Evolutionary conservation across 2,888 invertebrate species (phyloP), one percentile per base, ranked within the genome.

Genomic region (Subacronicta megacephala): DNA sequence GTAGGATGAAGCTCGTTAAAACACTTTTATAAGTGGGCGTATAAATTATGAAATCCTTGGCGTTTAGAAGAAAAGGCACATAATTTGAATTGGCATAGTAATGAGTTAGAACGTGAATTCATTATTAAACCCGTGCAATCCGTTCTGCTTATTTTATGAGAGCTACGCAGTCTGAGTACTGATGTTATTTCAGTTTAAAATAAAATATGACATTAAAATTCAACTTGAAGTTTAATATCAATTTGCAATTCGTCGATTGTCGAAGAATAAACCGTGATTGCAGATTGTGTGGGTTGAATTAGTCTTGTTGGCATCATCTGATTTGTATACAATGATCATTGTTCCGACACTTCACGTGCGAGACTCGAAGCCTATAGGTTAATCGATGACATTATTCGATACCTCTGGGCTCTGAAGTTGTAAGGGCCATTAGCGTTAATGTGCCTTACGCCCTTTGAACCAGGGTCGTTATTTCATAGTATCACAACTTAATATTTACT

Each of bases 241-340:
- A 75, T 77, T 77, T 77, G 62, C 51, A 52, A 63, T 64, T 65
- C 51, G 56, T 55, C 53, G 65, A 66, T 74, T 66, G 71, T 71
- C 62, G 66, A 71, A 77, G 72, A 73, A 78, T 72, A 62, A 66
- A 54, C 55, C 58, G 50, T 65, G 67, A 71, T 75, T 72, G 59
- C 67, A 60, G 63, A 75, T 74, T 62, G 78, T 74, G 81, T 81
- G 76, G 87, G 87, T 72, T 61, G 84, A 84, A 81, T 85, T 75
- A 76, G 77, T 78, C 80, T 80, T 80, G 82, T 81, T 81, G 79
- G 75, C 43, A 82, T 78, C 77, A 75, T 68, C 84, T 89, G 84
- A 92, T 93, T 93, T 93, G 93, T 93, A 93, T 91, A 93, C 93
- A 93, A 93, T 93, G 92, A 85, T 83, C 92, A 93, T 93, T 93